Evolutionary conservation across 2,113 vertebrate genomes (phyloP), one percentile per base, ranked within the genome.

Genomic region (Tachysurus vachellii): DNA sequence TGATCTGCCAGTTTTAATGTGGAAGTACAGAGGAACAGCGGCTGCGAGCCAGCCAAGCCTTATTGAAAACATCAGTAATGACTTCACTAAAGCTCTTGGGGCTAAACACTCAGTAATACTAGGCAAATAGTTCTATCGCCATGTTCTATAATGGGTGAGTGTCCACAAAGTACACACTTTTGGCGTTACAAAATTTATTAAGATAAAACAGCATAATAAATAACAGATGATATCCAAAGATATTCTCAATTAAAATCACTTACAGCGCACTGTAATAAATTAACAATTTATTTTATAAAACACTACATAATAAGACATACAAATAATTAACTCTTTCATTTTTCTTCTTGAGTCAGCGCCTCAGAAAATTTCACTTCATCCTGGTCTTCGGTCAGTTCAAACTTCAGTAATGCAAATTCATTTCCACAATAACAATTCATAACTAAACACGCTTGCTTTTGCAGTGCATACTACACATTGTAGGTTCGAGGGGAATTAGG

Each of bases 121-220:
- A 53, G 12, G 14, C 47, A 77, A 53, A 54, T 8, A 14, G 11
- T 54, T 13, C 2, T 12, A 53, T 36, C 36, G 50, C 14, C 75
- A 54, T 77, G 26, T 53, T 77, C 12, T 47, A 77, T 54, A 54
- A 54, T 28, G 5, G 50, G 1, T 26, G 3, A 21, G 8, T 21
- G 36, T 14, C 50, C 50, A 28, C 12, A 28, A 6, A 76, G 13
- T 50, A 11, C 44, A 50, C 47, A 28, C 75, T 77, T 77, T 13
- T 75, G 21, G 19, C 21, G 14, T 28, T 17, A 28, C 26, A 54
- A n/a, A 77, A 53, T 50, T 1, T 76, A 76, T 36, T 23, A 44
- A 73, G 21, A 76, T 76, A 14, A 77, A 77, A 16, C 75, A 53
- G 75, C 23, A 26, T 47, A 21, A 77, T 77, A 77, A 77, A 79